These are phyloP conservation scores for Cephalopterus ornatus DNA, from an alignment of 2,113 vertebrate species.

Conservation along the genomic window DNA sequence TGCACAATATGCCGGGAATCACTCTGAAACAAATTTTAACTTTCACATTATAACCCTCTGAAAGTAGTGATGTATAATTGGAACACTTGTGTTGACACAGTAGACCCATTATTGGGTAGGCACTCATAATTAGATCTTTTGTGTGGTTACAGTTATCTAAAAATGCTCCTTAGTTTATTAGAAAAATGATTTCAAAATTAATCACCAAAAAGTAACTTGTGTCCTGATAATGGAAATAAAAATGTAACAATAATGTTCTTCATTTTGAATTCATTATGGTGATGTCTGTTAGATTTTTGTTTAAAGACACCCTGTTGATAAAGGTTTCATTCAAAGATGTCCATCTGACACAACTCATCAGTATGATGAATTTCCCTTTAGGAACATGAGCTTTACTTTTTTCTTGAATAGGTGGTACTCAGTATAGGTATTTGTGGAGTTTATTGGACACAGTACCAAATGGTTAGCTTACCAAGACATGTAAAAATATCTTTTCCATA, in stretches of 20 bases:
- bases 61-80: slow-evolving; percentile 49
- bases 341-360: not conserved
- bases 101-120: slow-evolving; percentile 10
- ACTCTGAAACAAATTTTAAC: slow-evolving; percentile 63
- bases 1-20: slow-evolving; percentile 49
- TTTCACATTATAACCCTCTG: slow-evolving; percentile 55
- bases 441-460: not conserved
- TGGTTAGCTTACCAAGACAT: not conserved
- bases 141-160: slow-evolving; percentile 53
- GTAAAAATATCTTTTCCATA: not conserved
- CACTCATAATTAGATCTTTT: slow-evolving; percentile 69
- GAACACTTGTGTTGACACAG: slow-evolving; percentile 40
- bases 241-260: not conserved
- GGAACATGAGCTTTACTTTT: not conserved
- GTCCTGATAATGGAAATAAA: slow-evolving; percentile 26
- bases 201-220: slow-evolving; percentile 23
- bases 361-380: slow-evolving; percentile 17
- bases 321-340: not conserved
- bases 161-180: slow-evolving; percentile 44
- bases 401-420: not conserved
- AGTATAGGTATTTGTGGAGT: not conserved
- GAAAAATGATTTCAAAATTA: slow-evolving; percentile 52
- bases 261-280: not conserved
- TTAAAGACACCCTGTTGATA: not conserved
- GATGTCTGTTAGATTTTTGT: not conserved